Evolutionary conservation across 2,888 invertebrate species (phyloP), one percentile per base, ranked within the genome.

Genomic region (Notocelia uddmanniana): DNA sequence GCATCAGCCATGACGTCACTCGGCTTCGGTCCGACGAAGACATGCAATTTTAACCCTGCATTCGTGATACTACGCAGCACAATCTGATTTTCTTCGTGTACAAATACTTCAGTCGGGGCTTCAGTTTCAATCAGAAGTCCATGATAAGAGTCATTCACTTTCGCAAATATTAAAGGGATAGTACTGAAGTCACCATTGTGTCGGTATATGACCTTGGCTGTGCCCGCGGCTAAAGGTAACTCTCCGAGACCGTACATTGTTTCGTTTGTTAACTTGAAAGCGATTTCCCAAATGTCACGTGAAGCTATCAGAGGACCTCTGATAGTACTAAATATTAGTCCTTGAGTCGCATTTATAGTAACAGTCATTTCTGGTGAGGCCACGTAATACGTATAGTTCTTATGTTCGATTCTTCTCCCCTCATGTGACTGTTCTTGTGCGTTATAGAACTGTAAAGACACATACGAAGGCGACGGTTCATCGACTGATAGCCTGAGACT

Each of bases 221-320:
- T 87, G 18, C 84, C 84, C 50, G 76, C 75, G 63, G 74, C 84
- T 0, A 95, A 76, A 15, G 92, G 90, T 68, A 94, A 86, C 78
- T 94, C 91, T 21, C 95, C 95, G 1, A 96, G 83, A 0, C 95
- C 96, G 74, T 93, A 95, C 79, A 95, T 87, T 0, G 89, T 83
- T 68, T 92, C 91, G 21, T 94, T 87, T 0, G 94, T 94, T 37
- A 96, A 77, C 75, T 89, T 91, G 19, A 96, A 89, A 0, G 94
- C 88, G 78, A 95, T 91, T 82, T 96, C 96, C 95, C 95, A 95
- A 77, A 95, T 95, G 55, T 93, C 87, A 23, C 94, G 85, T 0
- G 95, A 94, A 2, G 95, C 94, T 73, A 96, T 95, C 0, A 95
- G 75, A 0, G 96, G 95, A 0, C 95, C 95, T 74, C 90, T 85